Evolutionary conservation across 2,888 invertebrate genomes (phyloP).

Genomic region (Dicyrtomina minuta): DNA sequence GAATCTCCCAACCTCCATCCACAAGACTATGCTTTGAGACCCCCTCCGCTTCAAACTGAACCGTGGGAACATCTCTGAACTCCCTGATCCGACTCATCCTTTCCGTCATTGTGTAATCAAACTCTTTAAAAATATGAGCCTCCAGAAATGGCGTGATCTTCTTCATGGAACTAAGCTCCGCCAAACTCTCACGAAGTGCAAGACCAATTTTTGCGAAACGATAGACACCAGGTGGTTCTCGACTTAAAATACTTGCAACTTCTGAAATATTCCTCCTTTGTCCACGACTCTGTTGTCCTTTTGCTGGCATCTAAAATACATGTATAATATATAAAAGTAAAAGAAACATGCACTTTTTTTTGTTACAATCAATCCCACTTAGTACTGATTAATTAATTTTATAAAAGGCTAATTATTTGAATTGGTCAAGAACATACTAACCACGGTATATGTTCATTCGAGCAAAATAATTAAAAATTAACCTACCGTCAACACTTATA

Average conservation of each 20-base stretch:
- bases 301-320: conserved; percentile 6
- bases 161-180: neutral
- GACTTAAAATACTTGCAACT: neutral
- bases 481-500: no score
- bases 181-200: neutral
- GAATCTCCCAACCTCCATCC: conserved; percentile 16
- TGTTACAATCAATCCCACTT: no score
- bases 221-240: conserved; percentile 22
- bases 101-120: conserved; percentile 16
- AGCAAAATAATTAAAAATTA: no score
- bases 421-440: no score
- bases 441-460: no score
- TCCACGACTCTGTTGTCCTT: no score
- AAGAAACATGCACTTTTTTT: no score
- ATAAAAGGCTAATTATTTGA: no score
- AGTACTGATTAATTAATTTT: no score
- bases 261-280: no score
- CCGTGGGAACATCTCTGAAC: neutral
- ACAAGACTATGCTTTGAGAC: conserved; percentile 5
- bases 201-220: conserved; percentile 7
- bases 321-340: no score
- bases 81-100: conserved; percentile 8
- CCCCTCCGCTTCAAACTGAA: neutral
- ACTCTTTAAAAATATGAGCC: conserved; percentile 1
- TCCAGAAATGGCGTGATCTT: conserved; percentile 18